Evolutionary conservation across 2,113 vertebrate species (phyloP).

Genomic region (Haemorhous mexicanus): DNA sequence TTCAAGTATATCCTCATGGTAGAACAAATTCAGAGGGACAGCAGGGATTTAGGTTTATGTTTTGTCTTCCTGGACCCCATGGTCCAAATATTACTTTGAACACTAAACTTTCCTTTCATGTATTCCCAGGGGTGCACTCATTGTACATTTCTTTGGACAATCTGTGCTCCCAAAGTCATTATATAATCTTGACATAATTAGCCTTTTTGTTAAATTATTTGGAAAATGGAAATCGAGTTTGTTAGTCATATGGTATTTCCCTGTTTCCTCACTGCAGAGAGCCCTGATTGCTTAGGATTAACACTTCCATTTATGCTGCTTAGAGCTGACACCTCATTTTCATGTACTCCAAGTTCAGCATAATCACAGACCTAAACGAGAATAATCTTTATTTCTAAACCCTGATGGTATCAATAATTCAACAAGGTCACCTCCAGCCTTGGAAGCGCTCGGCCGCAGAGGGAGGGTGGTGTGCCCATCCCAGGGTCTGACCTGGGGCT

Average conservation of each 20-base stretch:
- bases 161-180: not conserved
- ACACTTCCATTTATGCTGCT: not conserved
- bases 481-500: accelerated
- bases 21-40: not conserved
- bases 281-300: not conserved
- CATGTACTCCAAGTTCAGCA: not conserved
- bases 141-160: not conserved
- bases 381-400: not conserved
- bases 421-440: not conserved
- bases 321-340: not conserved
- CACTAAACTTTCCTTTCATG: not conserved
- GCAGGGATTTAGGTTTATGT: not conserved
- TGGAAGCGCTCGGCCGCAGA: not conserved
- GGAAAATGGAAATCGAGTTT: not conserved
- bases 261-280: not conserved
- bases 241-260: not conserved
- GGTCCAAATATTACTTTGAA: not conserved
- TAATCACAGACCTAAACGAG: not conserved
- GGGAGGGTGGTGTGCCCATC: not conserved
- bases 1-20: not conserved
- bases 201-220: not conserved
- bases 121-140: not conserved
- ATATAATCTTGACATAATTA: constrained; percentile 6
- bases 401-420: not conserved
- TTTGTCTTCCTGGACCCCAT: not conserved